Evolutionary conservation across 92 coral and sea anemone species (phyloP).

Genomic region (Chrysogorgia sp.): DNA sequence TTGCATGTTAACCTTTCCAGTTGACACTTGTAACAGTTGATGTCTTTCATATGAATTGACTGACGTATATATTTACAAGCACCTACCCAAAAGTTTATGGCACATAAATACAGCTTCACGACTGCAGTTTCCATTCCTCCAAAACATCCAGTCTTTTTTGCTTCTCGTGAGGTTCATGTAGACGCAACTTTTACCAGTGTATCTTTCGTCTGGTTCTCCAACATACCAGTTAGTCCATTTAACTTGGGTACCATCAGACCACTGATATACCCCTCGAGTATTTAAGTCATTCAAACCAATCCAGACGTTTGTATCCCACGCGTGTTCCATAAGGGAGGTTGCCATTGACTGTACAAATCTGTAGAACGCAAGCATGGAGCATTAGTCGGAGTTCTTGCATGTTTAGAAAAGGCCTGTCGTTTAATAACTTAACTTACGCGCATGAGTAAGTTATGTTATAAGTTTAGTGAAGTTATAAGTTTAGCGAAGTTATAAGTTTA

Average conservation of each 20-base stretch:
- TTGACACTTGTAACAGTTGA: too few relatives aligned
- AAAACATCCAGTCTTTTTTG: slow-evolving; percentile 80
- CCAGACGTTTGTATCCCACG: slow-evolving; percentile 30
- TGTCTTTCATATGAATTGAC: too few relatives aligned
- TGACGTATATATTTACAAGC: too few relatives aligned
- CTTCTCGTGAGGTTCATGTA: slow-evolving; percentile 66
- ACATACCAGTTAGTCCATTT: slow-evolving; percentile 75
- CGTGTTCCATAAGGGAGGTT: slow-evolving; percentile 20
- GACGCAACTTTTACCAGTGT: slow-evolving; percentile 74
- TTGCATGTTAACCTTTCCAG: too few relatives aligned
- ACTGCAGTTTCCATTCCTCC: slow-evolving; percentile 78
- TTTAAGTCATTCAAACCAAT: slow-evolving; percentile 47
- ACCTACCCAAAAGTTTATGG: slow-evolving; percentile 63
- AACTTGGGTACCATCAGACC: slow-evolving; percentile 46
- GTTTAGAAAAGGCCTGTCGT: too few relatives aligned
- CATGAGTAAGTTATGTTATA: too few relatives aligned
- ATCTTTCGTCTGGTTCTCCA: slow-evolving; percentile 85
- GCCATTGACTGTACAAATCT: slow-evolving; percentile 11
- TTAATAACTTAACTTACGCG: too few relatives aligned
- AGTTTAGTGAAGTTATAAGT: too few relatives aligned
- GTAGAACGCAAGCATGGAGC: too few relatives aligned
- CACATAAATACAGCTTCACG: slow-evolving; percentile 70
- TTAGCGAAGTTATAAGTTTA: too few relatives aligned
- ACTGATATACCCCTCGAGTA: slow-evolving; percentile 25
- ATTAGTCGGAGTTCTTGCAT: too few relatives aligned